Base-by-base conservation (phyloP, 2,113 vertebrate species). In the Etheostoma cragini region DNA sequence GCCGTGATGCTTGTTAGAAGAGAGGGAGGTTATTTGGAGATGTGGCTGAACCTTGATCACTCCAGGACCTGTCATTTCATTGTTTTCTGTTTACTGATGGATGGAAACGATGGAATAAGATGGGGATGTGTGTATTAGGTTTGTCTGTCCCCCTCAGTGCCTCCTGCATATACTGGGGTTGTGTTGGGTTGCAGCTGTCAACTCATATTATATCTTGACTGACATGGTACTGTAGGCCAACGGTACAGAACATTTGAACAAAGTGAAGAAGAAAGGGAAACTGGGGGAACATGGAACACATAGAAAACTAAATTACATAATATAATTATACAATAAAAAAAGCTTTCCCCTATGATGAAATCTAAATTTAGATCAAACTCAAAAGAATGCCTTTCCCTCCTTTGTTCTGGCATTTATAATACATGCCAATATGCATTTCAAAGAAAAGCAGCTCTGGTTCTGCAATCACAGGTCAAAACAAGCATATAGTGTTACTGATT, bases 101-200 rank as follows among this genome's bases (percentile, higher is more conserved):
- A 90, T 60, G 84, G 77, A 81, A 78, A 81, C 60, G 88, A 90
- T 87, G 72, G 83, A 70, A 82, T 38, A 30, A 30, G 76, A 82
- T 56, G 84, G 24, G 64, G 19, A 63, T 53, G 73, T 69, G 64
- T 78, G 82, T 26, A 75, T 72, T 81, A 17, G 56, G 74, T 75
- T 56, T 78, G 71, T n/a, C 57, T 47, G 81, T 88, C 86, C 75
- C 86, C 89, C 75, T 81, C 66, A 63, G 87, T 86, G 79, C 64
- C 71, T 83, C 64, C 68, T 66, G 79, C 81, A 79, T 71, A 72
- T 56, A 80, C 80, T 38, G 82, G 66, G 90, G 87, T 89, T 89
- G 83, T 65, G 80, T 50, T 72, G 87, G 91, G 70, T 81, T 85
- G 83, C 53, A 68, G 83, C 91, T 94, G 93, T 94, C 94, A 92